Percentiles rank a stretch among this genome's conserved stretches.
These are phyloP conservation scores for Ctena decussata DNA, from an alignment of 2,888 invertebrate genomes.

Conservation along the genomic window DNA sequence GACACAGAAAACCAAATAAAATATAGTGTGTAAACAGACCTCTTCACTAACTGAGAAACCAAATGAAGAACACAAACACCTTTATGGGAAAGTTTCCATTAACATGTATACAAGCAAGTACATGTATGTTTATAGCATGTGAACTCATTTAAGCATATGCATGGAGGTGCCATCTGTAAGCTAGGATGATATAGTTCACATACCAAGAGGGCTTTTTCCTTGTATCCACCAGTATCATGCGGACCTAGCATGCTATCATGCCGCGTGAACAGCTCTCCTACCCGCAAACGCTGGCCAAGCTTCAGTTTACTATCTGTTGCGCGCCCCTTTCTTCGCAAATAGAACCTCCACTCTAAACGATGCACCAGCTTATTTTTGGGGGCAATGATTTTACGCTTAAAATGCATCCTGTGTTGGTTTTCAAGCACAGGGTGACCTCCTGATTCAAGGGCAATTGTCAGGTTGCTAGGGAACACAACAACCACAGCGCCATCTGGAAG, in stretches of 20 bases:
- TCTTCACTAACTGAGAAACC: too few relatives aligned
- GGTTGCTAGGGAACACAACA: slow-evolving; percentile 85
- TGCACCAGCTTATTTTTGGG: slow-evolving; percentile 88
- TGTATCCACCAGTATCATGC: slow-evolving; percentile 81
- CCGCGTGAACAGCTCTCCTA: slow-evolving; percentile 82
- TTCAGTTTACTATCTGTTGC: slow-evolving; percentile 74
- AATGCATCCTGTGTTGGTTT: slow-evolving; percentile 84
- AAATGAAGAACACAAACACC: too few relatives aligned
- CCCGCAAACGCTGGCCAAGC: slow-evolving; percentile 84
- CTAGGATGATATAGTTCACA: slow-evolving; percentile 64
- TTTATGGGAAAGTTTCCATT: too few relatives aligned
- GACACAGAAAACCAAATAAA: too few relatives aligned
- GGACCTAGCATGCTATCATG: slow-evolving; percentile 84
- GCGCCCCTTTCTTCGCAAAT: slow-evolving; percentile 90
- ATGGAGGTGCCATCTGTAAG: background rate
- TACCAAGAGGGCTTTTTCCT: slow-evolving; percentile 85
- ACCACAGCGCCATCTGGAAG: slow-evolving; percentile 85
- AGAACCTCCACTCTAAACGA: slow-evolving; percentile 98
- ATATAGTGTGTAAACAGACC: too few relatives aligned
- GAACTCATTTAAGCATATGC: background rate
- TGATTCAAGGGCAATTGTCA: slow-evolving; percentile 94
- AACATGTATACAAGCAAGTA: too few relatives aligned
- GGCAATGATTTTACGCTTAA: slow-evolving; percentile 85
- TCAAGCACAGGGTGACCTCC: slow-evolving; percentile 96
- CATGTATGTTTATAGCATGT: background rate